Conservation (phyloP, 2,113 vertebrate genomes). For the Protomyctophum bolini region DNA sequence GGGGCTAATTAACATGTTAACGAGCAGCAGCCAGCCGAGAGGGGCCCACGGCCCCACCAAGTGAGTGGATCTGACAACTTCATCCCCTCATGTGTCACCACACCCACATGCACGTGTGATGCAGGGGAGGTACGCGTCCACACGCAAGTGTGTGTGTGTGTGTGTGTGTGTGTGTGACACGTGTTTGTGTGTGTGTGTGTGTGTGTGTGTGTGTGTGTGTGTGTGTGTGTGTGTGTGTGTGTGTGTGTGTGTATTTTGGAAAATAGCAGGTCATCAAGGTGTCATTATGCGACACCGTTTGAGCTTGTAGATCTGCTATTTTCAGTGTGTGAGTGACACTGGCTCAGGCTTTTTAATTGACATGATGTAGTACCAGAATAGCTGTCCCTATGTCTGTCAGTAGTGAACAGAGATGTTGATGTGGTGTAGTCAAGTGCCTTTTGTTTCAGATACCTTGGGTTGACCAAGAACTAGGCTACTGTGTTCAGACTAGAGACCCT, state of each 20-base stretch:
- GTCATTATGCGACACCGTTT: too few species aligned
- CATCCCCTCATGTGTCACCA: slow-evolving; percentile 63
- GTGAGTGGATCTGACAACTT: slow-evolving; percentile 62
- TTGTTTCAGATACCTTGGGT: slow-evolving; percentile 30
- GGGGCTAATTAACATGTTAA: slow-evolving; percentile 75
- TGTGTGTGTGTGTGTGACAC: slow-evolving; percentile 6
- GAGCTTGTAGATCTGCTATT: too few species aligned
- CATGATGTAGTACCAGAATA: background rate
- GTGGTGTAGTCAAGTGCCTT: slow-evolving; percentile 41
- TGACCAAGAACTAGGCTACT: slow-evolving; percentile 26
- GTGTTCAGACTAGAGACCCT: slow-evolving; percentile 11
- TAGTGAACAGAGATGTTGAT: slow-evolving; percentile 37
- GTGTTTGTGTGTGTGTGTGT: slow-evolving; percentile 16
- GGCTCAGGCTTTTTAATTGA: too few species aligned
- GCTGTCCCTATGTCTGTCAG: slow-evolving; percentile 13
- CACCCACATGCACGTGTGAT: slow-evolving; percentile 17
- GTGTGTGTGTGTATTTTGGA: background rate
- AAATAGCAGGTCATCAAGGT: too few species aligned
- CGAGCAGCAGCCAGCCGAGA: slow-evolving; percentile 62
- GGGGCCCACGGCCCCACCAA: slow-evolving; percentile 45
- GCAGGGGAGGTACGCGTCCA: background rate
- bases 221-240: background rate
- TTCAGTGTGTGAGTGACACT: too few species aligned
- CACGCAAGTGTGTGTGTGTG: slow-evolving; percentile 7
- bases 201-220: slow-evolving; percentile 14